Conservation (phyloP, 2,888 invertebrate genomes). For the Pycnomerus fuliginosus region DNA sequence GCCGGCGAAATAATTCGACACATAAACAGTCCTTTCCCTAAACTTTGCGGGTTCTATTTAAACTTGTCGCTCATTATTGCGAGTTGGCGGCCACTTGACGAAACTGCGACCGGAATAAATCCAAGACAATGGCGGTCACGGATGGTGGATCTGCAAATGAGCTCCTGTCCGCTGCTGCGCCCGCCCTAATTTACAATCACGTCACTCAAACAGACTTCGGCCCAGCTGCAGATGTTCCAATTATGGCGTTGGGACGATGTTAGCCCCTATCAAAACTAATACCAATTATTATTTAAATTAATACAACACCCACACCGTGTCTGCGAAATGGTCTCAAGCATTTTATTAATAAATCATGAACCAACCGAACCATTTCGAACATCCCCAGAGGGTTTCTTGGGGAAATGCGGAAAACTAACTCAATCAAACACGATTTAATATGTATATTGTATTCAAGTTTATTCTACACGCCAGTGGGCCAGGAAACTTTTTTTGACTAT, state of each 20-base stretch:
- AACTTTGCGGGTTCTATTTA: slow-evolving; percentile 10
- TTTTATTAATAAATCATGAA: too few relatives aligned
- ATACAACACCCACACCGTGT: too few relatives aligned
- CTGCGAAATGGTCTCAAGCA: too few relatives aligned
- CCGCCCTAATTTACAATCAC: slow-evolving; percentile 14
- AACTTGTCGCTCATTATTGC: slow-evolving; percentile 10
- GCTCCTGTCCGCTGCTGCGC: neutral
- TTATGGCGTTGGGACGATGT: slow-evolving; percentile 1
- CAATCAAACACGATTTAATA: too few relatives aligned
- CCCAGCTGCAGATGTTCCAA: slow-evolving; percentile 3
- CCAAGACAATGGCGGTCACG: neutral
- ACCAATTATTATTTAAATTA: too few relatives aligned
- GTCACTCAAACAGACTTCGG: slow-evolving; percentile 11
- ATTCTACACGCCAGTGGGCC: too few relatives aligned
- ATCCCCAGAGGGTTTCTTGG: too few relatives aligned
- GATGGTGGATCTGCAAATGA: neutral
- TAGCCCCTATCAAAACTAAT: neutral
- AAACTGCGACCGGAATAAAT: neutral
- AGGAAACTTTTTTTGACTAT: too few relatives aligned
- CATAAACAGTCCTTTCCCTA: slow-evolving; percentile 7
- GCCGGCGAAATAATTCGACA: neutral
- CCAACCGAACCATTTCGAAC: too few relatives aligned
- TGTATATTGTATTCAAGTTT: too few relatives aligned
- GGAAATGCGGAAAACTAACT: too few relatives aligned
- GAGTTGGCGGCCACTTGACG: neutral